Evolutionary conservation across 23 tunicate species (phyloP), one percentile per base, ranked within the genome.

Genomic region (Trididemnum clinides): DNA sequence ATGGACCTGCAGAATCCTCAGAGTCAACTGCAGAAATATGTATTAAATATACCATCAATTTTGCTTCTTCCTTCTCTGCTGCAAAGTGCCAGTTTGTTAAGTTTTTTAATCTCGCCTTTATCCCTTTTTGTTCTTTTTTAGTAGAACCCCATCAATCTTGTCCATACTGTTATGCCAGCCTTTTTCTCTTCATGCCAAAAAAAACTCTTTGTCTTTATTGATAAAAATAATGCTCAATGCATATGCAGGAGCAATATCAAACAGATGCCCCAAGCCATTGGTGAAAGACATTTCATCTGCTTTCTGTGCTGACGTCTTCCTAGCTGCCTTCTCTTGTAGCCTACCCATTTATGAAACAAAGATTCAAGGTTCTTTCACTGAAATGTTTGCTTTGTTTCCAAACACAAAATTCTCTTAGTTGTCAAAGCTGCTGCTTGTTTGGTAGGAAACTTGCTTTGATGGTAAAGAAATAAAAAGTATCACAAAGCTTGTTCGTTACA

Each of bases 171-270:
- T 25, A 62, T 25, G 69, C 4, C 27, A 25, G n/a, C 69, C 69
- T 22, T 62, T 62, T 62, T 62, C 69, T 62, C 69, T 20, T n/a
- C 27, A 25, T 62, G 69, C 69, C 69, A 12, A 12, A 62, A 62
- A 25, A 22, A 62, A 62, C 69, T 62, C 23, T 62, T 62, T 62
- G 69, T 62, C 69, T 62, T 62, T 25, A 20, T 62, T 25, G n/a
- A 62, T 62, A 25, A 6, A 12, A 62, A 62, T 62, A n/a, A 62
- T 20, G n/a, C n/a, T 62, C 25, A 62, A 62, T 62, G 69, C 25
- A 62, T 62, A n/a, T 62, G 27, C 69, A 62, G 15, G 69, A 62
- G 69, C 69, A 62, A 62, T 62, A 62, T 62, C 69, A 62, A 62
- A 62, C 69, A 62, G 69, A 25, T 62, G 23, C n/a, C n/a, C 69